Percentiles rank a stretch among this genome's conserved stretches.
phyloP scores from a whole-genome alignment of 1,140 invertebrate species.

The Drosophila kepulauana region DNA sequence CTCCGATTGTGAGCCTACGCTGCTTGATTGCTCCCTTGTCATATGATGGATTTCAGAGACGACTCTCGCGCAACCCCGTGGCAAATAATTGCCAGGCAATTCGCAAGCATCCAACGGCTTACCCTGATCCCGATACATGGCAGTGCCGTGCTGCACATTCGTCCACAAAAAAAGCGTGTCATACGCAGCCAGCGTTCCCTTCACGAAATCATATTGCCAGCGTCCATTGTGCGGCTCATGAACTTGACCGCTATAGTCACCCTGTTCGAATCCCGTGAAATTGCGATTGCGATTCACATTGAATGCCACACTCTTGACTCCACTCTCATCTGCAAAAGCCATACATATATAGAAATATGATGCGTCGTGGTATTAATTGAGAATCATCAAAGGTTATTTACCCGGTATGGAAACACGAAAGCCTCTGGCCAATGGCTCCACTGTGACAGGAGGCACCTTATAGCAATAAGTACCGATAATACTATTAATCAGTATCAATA shows the following conservation, averaged over 20 bases:
- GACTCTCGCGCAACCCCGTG: constrained; percentile 22
- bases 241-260: constrained; percentile 57
- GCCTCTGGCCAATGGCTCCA: constrained; percentile 60
- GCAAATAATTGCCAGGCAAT: constrained; percentile 47
- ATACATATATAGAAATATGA: no score
- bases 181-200: constrained; percentile 39
- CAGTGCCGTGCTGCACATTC: constrained; percentile 67
- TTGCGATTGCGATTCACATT: constrained; percentile 78
- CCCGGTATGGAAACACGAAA: constrained; percentile 76
- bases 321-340: constrained; percentile 58
- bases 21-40: neutral
- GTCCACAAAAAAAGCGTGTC: constrained; percentile 73
- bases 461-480: constrained; percentile 29
- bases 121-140: constrained; percentile 54
- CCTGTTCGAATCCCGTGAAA: constrained; percentile 67
- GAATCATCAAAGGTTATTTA: constrained; percentile 27
- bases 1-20: neutral
- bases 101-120: constrained; percentile 45
- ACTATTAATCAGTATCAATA: constrained; percentile 13
- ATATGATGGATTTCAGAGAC: neutral
- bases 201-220: constrained; percentile 59
- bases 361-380: neutral
- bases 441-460: constrained; percentile 55
- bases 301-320: constrained; percentile 70
- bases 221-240: constrained; percentile 41